These are phyloP conservation scores for Piprites chloris DNA, from an alignment of 2,113 vertebrate species.

Conservation along the genomic window DNA sequence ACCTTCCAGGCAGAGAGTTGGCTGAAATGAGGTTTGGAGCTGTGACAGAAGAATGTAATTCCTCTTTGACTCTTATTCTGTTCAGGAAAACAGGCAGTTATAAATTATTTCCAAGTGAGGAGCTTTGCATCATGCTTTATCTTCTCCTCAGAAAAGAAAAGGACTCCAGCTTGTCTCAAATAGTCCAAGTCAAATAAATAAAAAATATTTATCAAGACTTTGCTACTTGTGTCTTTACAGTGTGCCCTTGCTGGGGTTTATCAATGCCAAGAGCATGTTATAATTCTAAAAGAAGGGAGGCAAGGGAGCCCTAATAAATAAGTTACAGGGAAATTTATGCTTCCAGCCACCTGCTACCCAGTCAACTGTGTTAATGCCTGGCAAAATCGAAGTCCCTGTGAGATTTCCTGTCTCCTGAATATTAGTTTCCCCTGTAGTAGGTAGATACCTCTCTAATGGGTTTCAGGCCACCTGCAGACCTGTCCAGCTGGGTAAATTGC, in stretches of 20 bases:
- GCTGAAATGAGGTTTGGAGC: constrained; percentile 20
- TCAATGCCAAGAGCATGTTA: constrained; percentile 48
- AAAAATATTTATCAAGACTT: constrained; percentile 48
- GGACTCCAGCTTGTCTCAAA: not conserved
- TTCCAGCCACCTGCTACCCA: constrained; percentile 69
- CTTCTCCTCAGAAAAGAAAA: not conserved
- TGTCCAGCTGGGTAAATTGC: constrained; percentile 65
- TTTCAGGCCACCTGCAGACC: constrained; percentile 65
- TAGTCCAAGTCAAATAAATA: constrained; percentile 20
- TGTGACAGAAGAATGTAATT: constrained; percentile 18
- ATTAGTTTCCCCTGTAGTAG: constrained; percentile 65
- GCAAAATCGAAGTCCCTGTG: constrained; percentile 61
- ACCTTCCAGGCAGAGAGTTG: constrained; percentile 15
- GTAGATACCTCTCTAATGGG: constrained; percentile 58
- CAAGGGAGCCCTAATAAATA: constrained; percentile 65
- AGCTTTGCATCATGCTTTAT: not conserved
- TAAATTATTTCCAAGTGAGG: constrained; percentile 15
- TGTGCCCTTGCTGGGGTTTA: constrained; percentile 42
- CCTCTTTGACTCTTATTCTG: constrained; percentile 4
- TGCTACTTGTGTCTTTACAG: constrained; percentile 29
- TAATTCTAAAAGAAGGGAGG: constrained; percentile 56
- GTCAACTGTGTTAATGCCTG: constrained; percentile 63
- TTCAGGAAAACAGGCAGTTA: not conserved
- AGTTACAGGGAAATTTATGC: constrained; percentile 66
- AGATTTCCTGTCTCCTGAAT: constrained; percentile 61